phyloP scores from a whole-genome alignment of 92 coral and sea anemone species.

The Paramuricea clavata region DNA sequence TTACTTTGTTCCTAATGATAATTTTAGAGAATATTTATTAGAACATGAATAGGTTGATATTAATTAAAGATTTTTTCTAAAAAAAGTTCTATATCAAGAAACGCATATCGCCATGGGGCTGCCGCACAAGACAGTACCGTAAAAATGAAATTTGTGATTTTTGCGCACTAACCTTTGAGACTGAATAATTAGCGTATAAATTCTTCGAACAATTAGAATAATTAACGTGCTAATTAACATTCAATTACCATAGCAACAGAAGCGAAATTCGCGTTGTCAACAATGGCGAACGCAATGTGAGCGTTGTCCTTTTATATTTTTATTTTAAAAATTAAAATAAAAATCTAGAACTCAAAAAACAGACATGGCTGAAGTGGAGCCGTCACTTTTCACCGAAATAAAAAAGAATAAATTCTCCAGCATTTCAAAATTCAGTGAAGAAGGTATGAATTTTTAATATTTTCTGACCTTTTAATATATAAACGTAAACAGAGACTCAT shows the following conservation, averaged over 20 bases:
- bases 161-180: no score
- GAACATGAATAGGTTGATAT: no score
- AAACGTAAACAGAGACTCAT: background rate
- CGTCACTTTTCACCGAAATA: constrained; percentile 87
- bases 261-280: constrained; percentile 13
- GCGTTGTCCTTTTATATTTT: background rate
- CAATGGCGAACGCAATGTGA: constrained; percentile 1
- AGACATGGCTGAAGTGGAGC: constrained; percentile 88
- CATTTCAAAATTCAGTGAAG: constrained; percentile 93
- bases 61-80: no score
- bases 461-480: background rate
- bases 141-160: no score
- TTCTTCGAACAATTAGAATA: constrained; percentile 20
- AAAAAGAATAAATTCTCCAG: constrained; percentile 92
- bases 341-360: background rate
- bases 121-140: no score
- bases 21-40: background rate
- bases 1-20: background rate
- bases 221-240: constrained; percentile 7
- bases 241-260: constrained; percentile 7
- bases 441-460: constrained; percentile 67
- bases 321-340: background rate
- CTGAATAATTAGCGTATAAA: background rate
- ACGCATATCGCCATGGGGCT: no score
- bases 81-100: no score